These are phyloP conservation scores for Mormyrus iriodes DNA, from an alignment of 2,113 vertebrate genomes.

Conservation along the genomic window DNA sequence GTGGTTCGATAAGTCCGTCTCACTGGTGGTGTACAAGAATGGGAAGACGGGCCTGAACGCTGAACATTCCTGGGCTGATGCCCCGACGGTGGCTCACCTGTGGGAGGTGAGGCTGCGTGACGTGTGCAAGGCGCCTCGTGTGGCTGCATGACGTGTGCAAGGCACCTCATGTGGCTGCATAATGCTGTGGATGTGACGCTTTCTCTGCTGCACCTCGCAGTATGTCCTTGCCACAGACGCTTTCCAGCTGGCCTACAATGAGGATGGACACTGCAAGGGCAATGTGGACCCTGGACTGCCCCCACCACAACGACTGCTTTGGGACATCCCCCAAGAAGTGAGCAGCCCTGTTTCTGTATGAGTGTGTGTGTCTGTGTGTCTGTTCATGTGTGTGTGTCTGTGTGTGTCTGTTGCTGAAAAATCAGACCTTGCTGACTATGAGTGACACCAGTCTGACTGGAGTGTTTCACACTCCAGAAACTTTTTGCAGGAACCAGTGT, in stretches of 20 bases:
- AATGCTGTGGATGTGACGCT: not conserved
- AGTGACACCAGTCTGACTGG: not conserved
- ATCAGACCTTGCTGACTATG: not conserved
- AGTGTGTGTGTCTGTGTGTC: not conserved
- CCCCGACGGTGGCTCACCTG: slow-evolving; percentile 74
- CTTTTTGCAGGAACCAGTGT: not conserved
- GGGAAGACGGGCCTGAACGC: slow-evolving; percentile 79
- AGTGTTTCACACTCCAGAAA: not conserved
- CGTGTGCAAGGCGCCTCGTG: not conserved
- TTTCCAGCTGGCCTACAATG: slow-evolving; percentile 79
- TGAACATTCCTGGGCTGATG: slow-evolving; percentile 84
- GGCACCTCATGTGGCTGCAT: not conserved
- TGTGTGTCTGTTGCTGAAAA: not conserved
- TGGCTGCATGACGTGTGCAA: not conserved
- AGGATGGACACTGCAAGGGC: slow-evolving; percentile 83
- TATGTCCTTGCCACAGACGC: slow-evolving; percentile 74
- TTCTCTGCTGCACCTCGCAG: slow-evolving; percentile 46
- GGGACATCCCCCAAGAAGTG: slow-evolving; percentile 79
- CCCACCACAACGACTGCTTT: slow-evolving; percentile 69
- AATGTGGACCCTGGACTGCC: slow-evolving; percentile 66
- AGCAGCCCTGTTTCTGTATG: slow-evolving; percentile 5
- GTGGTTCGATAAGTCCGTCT: slow-evolving; percentile 88
- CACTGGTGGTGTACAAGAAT: slow-evolving; percentile 74
- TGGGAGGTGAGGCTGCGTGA: slow-evolving; percentile 68
- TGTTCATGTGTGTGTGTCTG: not conserved